Evolutionary conservation across 2,113 vertebrate species (phyloP).

Genomic region (Glaucomys volans): DNA sequence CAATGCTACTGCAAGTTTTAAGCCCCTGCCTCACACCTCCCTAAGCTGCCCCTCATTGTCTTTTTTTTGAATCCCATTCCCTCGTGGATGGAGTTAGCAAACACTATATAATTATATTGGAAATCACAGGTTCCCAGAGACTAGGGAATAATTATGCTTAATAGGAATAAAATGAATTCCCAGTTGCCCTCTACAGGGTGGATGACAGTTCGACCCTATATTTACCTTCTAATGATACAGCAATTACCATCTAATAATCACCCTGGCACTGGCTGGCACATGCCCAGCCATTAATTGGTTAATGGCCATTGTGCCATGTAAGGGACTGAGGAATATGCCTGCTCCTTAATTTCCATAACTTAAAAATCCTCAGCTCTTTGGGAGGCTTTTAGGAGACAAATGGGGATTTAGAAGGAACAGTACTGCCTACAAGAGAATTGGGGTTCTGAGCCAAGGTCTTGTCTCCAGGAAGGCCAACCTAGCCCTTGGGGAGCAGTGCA

Average conservation of each 20-base stretch:
- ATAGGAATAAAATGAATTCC: conserved; percentile 88
- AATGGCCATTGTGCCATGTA: neutral
- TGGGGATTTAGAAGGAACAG: neutral
- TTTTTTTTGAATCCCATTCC: conserved; percentile 54
- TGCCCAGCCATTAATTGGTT: conserved; percentile 82
- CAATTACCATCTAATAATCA: conserved; percentile 72
- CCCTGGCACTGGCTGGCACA: conserved; percentile 79
- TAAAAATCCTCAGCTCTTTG: conserved; percentile 62
- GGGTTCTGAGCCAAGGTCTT: neutral
- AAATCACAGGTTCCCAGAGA: conserved; percentile 86
- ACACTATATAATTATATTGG: conserved; percentile 86
- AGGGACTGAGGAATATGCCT: neutral
- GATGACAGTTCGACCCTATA: conserved; percentile 82
- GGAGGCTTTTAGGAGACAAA: conserved; percentile 21
- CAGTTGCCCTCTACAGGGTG: conserved; percentile 85
- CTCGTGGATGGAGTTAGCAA: conserved; percentile 79
- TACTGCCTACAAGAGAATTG: neutral
- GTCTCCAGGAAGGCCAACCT: neutral
- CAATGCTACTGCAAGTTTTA: neutral
- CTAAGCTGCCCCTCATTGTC: conserved; percentile 48
- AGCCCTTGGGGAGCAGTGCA: neutral
- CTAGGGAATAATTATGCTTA: conserved; percentile 87
- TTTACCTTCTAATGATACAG: conserved; percentile 74
- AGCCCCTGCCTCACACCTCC: neutral
- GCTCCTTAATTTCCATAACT: conserved; percentile 43